These are phyloP conservation scores for Dione juno DNA, from an alignment of 2,888 invertebrate species.

Conservation along the genomic window DNA sequence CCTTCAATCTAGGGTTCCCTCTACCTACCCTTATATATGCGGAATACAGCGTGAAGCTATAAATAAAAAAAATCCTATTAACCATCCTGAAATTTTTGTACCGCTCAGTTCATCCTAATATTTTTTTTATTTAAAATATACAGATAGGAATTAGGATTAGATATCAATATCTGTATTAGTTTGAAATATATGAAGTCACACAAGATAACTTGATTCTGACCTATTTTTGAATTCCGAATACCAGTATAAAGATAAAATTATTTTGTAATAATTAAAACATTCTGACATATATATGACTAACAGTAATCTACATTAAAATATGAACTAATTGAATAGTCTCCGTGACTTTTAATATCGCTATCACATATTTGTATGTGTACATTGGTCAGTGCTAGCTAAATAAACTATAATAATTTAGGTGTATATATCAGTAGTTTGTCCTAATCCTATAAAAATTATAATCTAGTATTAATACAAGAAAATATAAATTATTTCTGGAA, in stretches of 20 bases:
- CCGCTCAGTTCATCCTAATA: too few species aligned
- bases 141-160: too few species aligned
- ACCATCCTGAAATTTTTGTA: too few species aligned
- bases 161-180: neutral
- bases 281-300: neutral
- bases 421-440: constrained; percentile 11
- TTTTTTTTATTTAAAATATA: too few species aligned
- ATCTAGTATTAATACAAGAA: neutral
- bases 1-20: too few species aligned
- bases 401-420: constrained; percentile 2
- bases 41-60: too few species aligned
- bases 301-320: neutral
- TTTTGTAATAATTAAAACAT: neutral
- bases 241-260: neutral
- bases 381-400: neutral
- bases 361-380: neutral
- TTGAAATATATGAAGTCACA: neutral
- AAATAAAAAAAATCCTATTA: too few species aligned
- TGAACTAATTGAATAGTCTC: neutral
- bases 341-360: neutral
- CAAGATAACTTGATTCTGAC: neutral
- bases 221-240: neutral
- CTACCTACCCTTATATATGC: too few species aligned
- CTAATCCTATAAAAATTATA: constrained; percentile 7
- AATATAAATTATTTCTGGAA: too few species aligned